phyloP scores from a whole-genome alignment of 2,113 vertebrate species.

The Entomyzon cyanotis region DNA sequence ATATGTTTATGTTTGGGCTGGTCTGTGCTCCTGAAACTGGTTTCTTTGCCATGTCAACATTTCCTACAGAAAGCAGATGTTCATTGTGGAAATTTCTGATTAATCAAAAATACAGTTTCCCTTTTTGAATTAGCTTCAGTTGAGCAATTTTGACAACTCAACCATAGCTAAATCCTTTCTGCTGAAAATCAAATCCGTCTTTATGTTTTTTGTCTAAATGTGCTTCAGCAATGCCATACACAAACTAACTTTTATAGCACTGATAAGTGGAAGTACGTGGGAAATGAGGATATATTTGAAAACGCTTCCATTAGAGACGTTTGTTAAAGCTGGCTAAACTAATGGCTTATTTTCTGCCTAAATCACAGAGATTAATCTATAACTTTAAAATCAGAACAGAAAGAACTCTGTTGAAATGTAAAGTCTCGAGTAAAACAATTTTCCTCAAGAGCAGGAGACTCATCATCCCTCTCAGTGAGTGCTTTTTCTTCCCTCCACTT shows the following conservation, averaged over 20 bases:
- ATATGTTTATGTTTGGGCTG: neutral
- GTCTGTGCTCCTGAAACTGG: neutral
- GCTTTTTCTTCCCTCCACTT: neutral
- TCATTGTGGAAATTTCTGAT: constrained; percentile 41
- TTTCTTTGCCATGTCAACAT: constrained; percentile 27
- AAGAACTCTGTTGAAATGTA: neutral
- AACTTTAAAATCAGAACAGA: constrained; percentile 56
- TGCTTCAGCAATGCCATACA: neutral
- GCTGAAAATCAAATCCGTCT: constrained; percentile 35
- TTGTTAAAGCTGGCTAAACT: neutral
- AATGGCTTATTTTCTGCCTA: constrained; percentile 35
- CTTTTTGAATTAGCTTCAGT: constrained; percentile 38
- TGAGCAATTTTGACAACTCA: neutral
- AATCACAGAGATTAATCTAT: constrained; percentile 28
- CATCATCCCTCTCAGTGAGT: neutral
- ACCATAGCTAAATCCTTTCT: constrained; percentile 20
- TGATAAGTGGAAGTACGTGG: constrained; percentile 17
- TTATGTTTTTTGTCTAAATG: constrained; percentile 21
- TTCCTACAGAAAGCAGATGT: constrained; percentile 52
- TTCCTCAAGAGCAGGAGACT: constrained; percentile 9
- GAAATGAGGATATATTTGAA: constrained; percentile 37
- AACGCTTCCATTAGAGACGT: neutral
- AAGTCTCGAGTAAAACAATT: constrained; percentile 14
- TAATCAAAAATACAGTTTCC: constrained; percentile 45
- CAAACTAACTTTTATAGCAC: constrained; percentile 25